phyloP scores from a whole-genome alignment of 2,797 vertebrate species.

The Pangasius mekongensis region DNA sequence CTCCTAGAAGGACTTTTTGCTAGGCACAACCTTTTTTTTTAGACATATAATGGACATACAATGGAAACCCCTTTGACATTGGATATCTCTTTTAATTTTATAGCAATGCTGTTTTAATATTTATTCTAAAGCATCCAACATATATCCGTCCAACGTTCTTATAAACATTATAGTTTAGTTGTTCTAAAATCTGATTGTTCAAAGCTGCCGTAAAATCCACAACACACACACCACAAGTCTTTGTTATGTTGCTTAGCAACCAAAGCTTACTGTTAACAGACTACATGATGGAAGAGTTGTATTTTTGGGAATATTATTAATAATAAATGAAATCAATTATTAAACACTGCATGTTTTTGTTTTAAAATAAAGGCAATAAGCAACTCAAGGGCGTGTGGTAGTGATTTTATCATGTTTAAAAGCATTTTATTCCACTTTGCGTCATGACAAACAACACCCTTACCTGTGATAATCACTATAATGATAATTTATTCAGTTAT shows the following conservation, averaged over 20 bases:
- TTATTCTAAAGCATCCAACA: background rate
- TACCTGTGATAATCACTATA: background rate
- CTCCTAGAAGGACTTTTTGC: background rate
- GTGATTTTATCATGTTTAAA: background rate
- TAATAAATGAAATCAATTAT: background rate
- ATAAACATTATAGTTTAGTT: background rate
- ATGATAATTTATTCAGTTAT: background rate
- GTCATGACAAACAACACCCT: background rate
- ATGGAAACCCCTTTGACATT: background rate
- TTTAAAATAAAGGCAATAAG: background rate
- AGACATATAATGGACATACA: background rate
- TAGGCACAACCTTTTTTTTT: too few species aligned
- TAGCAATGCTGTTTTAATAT: background rate
- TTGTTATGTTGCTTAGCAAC: background rate
- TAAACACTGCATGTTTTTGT: background rate
- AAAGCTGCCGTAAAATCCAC: background rate
- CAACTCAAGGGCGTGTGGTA: background rate
- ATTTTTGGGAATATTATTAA: background rate
- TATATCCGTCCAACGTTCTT: background rate
- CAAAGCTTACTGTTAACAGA: background rate
- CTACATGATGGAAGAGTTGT: background rate
- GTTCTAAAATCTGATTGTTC: background rate
- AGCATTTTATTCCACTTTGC: background rate
- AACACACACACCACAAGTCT: background rate
- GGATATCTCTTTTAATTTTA: background rate